Evolutionary conservation across 2,113 vertebrate genomes (phyloP).

Genomic region (Megaceryle maxima): DNA sequence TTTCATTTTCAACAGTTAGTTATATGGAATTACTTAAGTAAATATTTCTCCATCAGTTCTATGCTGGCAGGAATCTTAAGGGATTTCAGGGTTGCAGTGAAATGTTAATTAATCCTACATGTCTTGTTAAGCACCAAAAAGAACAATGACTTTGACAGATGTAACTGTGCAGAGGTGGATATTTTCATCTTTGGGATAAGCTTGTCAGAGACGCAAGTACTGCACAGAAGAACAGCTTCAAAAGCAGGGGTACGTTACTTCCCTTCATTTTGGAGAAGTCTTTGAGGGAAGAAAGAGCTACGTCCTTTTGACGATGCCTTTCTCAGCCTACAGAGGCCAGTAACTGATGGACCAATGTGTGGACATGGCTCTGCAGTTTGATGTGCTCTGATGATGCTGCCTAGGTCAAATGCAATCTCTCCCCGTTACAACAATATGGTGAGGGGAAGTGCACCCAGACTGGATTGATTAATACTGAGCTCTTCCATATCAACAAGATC

Average conservation of each 20-base stretch:
- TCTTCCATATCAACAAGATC: not conserved
- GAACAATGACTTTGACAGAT: not conserved
- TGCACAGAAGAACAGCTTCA: not conserved
- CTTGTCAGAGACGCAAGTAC: not conserved
- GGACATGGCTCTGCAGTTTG: not conserved
- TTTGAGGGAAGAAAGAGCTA: not conserved
- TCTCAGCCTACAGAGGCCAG: not conserved
- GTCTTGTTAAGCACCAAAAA: not conserved
- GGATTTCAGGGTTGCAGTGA: not conserved
- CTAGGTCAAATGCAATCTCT: not conserved
- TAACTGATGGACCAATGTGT: accelerated
- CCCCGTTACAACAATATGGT: accelerated
- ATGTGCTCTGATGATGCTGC: not conserved
- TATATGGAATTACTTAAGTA: not conserved
- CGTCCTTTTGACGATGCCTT: not conserved
- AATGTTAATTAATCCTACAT: not conserved
- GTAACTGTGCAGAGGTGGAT: not conserved
- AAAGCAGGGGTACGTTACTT: not conserved
- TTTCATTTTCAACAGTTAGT: not conserved
- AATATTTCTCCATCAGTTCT: not conserved
- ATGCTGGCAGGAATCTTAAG: not conserved
- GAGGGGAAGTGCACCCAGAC: accelerated
- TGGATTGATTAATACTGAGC: not conserved
- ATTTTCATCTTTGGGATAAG: not conserved
- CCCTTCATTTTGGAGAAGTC: not conserved